Conservation (phyloP, 2,888 invertebrate genomes). For the Athalia circularis region DNA sequence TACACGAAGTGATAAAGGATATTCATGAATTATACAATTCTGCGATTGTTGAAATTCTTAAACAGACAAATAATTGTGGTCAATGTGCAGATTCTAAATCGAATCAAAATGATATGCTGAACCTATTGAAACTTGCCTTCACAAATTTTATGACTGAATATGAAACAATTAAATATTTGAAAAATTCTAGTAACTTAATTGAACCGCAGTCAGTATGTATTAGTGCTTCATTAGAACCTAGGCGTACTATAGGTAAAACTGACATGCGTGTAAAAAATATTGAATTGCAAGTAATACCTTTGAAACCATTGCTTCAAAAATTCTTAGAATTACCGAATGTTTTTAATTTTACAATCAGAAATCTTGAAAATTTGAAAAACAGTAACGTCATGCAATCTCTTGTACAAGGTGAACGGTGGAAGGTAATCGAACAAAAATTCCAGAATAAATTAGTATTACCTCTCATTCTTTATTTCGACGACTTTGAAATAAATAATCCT, state of each 20-base stretch:
- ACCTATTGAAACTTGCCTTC: not conserved
- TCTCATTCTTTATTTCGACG: conserved; percentile 50
- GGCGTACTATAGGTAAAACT: not conserved
- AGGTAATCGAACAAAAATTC: conserved; percentile 43
- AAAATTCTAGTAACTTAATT: conserved; percentile 29
- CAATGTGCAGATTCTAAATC: conserved; percentile 18
- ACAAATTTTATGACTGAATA: conserved; percentile 4
- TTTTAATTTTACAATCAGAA: conserved; percentile 38
- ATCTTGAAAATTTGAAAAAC: conserved; percentile 24
- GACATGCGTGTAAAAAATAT: not conserved
- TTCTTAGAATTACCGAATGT: conserved; percentile 51
- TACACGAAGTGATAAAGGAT: conserved; percentile 44
- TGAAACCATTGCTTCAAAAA: conserved; percentile 45
- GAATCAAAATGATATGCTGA: not conserved
- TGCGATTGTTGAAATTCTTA: not conserved
- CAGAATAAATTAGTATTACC: conserved; percentile 48
- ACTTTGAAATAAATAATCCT: conserved; percentile 50
- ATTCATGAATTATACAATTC: conserved; percentile 24
- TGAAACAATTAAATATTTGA: conserved; percentile 12
- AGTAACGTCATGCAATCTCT: conserved; percentile 17
- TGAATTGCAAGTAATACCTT: conserved; percentile 42
- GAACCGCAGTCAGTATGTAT: conserved; percentile 30
- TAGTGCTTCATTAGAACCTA: conserved; percentile 21
- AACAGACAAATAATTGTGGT: conserved; percentile 9
- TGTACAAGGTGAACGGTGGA: conserved; percentile 47